Base-by-base conservation (phyloP, 2,888 invertebrate genomes). In the Hirtodrosophila alboralis region DNA sequence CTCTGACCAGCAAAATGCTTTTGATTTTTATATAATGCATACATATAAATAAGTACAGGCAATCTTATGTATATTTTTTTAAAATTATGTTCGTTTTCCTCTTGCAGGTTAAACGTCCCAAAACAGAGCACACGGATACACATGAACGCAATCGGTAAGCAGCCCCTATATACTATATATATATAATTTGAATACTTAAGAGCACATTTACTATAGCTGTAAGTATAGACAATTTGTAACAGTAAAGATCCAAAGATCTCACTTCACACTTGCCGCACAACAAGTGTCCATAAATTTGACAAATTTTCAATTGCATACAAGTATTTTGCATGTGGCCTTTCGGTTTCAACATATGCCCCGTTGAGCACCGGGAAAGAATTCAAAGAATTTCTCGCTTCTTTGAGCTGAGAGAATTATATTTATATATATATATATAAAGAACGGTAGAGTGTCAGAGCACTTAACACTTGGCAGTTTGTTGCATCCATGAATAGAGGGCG, bases 41-140 rank as follows among this genome's bases (percentile, higher is more conserved):
- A n/a, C n/a, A n/a, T n/a, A n/a, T n/a, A n/a, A n/a, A n/a, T 7
- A 10, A 44, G 40, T 26, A 6, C 38, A 4, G 18, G 7, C 34
- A 18, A 7, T 4, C 43, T 21, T 1, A 5, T 48, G 18, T 26
- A n/a, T 36, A 37, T 41, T 21, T 36, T 27, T 38, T 14, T 28
- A 40, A 23, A n/a, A 44, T 37, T 43, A 44, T 59, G 36, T 41
- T 5, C 16, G 7, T 61, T 44, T 40, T 6, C 26, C 54, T 69
- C 72, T 90, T 93, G 38, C 92, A 94, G 94, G 94, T 94, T 90
- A 94, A 94, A 91, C 92, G 94, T 90, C 92, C 93, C 79, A 92
- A 94, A 91, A 92, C 93, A 77, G 94, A 94, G 88, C 91, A 93
- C 70, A 92, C 92, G 88, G 92, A 94, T 89, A 90, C 92, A 65